Evolutionary conservation across 2,888 invertebrate species (phyloP).

Genomic region (Sarcophaga carnaria): DNA sequence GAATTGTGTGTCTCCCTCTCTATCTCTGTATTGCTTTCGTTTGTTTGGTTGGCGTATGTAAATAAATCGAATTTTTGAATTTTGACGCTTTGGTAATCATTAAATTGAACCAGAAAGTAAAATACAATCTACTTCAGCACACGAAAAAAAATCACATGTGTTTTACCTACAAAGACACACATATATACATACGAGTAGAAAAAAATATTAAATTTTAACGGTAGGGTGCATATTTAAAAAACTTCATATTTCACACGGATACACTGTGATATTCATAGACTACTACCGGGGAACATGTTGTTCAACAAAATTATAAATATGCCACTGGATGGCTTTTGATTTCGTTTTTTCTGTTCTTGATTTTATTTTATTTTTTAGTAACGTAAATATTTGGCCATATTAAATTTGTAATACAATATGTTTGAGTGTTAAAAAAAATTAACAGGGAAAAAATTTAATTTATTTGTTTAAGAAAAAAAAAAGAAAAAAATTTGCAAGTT

Average conservation of each 20-base stretch:
- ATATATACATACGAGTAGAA: background rate
- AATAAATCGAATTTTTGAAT: constrained; percentile 66
- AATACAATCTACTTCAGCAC: constrained; percentile 1
- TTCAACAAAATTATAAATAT: constrained; percentile 14
- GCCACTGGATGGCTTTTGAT: constrained; percentile 12
- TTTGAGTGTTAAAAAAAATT: constrained; percentile 20
- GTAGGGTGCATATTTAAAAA: constrained; percentile 60
- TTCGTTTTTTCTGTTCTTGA: background rate
- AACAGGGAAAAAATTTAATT: constrained; percentile 8
- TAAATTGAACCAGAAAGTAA: constrained; percentile 46
- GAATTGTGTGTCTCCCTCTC: background rate
- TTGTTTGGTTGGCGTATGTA: constrained; percentile 23
- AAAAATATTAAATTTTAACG: constrained; percentile 1
- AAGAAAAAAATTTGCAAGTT: too few relatives aligned
- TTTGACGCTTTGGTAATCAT: constrained; percentile 65
- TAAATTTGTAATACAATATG: background rate
- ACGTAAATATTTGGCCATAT: constrained; percentile 3
- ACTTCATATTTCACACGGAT: constrained; percentile 23
- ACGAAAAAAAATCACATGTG: constrained; percentile 28
- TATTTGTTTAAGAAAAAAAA: background rate
- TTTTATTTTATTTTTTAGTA: background rate
- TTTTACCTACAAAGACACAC: background rate
- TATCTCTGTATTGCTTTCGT: background rate
- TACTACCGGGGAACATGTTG: background rate
- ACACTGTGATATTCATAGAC: background rate